Percentiles rank a stretch among this genome's conserved stretches.
phyloP scores from a whole-genome alignment of 2,888 invertebrate genomes.

The Venustoraphidia nigricollis region DNA sequence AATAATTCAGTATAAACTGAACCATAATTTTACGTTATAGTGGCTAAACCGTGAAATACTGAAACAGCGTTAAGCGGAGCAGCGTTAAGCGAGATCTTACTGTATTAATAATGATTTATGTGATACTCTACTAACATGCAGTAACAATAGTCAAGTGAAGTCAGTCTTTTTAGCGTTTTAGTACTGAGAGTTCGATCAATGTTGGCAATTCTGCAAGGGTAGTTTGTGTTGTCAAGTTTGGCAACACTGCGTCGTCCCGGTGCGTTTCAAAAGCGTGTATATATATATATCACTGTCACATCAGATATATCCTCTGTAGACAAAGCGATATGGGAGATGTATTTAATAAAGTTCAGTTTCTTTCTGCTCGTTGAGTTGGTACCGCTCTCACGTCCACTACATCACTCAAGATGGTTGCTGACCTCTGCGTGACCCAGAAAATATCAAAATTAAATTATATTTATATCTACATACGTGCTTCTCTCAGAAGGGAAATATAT shows the following conservation, averaged over 20 bases:
- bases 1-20: too few species aligned
- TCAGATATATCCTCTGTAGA: slow-evolving; percentile 1
- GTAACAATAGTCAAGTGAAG: too few species aligned
- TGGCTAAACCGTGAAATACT: too few species aligned
- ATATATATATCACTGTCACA: not conserved
- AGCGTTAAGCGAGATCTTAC: too few species aligned
- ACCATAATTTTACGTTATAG: too few species aligned
- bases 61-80: too few species aligned
- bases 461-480: not conserved
- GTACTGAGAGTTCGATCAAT: not conserved
- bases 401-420: slow-evolving; percentile 1
- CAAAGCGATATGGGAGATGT: slow-evolving; percentile 5
- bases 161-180: too few species aligned
- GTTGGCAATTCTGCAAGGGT: not conserved
- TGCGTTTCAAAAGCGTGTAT: too few species aligned
- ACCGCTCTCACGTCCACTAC: slow-evolving; percentile 1
- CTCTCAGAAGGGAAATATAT: too few species aligned
- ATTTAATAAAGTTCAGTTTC: slow-evolving; percentile 3
- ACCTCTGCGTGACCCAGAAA: not conserved
- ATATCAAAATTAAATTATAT: not conserved
- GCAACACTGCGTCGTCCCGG: too few species aligned
- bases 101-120: too few species aligned
- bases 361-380: not conserved
- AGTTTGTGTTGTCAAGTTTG: not conserved
- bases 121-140: too few species aligned